A percentile compares a stretch with the other conserved stretches of the same genome.
phyloP scores from a whole-genome alignment of 2,888 invertebrate genomes.

The Erannis defoliaria region DNA sequence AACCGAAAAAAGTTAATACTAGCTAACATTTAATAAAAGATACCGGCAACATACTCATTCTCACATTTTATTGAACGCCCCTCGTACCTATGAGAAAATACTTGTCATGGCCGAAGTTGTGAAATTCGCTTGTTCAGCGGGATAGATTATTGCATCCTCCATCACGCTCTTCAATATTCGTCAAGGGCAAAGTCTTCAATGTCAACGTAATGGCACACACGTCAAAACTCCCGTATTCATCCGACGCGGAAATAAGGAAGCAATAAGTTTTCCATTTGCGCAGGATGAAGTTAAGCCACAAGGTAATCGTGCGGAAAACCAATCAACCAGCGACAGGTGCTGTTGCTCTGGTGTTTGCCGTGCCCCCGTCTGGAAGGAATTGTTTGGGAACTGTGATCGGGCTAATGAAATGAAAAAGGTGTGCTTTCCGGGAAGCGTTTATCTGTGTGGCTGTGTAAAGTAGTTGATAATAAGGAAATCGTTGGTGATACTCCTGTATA shows the following conservation, averaged over 20 bases:
- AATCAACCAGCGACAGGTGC: conserved; percentile 35
- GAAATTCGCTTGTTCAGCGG: not conserved
- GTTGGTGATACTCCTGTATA: not conserved
- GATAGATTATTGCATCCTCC: not conserved
- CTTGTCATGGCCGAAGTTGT: too few species aligned
- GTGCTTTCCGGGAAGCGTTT: conserved; percentile 5
- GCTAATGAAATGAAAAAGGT: conserved; percentile 25
- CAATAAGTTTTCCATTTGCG: conserved; percentile 42
- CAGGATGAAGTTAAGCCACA: conserved; percentile 38
- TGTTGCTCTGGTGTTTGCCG: conserved; percentile 26
- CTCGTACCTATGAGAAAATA: too few species aligned
- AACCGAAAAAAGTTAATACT: too few species aligned
- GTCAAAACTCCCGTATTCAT: conserved; percentile 4
- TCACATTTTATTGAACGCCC: too few species aligned
- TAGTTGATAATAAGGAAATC: not conserved
- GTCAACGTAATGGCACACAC: not conserved
- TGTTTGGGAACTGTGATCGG: conserved; percentile 24
- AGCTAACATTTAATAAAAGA: too few species aligned
- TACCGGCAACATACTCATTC: too few species aligned
- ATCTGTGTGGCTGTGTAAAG: conserved; percentile 3
- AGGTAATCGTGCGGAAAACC: conserved; percentile 44
- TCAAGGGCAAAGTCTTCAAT: conserved; percentile 4
- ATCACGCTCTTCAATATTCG: not conserved
- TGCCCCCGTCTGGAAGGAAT: conserved; percentile 17
- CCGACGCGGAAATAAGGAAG: conserved; percentile 31